These are phyloP conservation scores for Belgica antarctica DNA, from an alignment of 2,888 invertebrate species.

Conservation along the genomic window DNA sequence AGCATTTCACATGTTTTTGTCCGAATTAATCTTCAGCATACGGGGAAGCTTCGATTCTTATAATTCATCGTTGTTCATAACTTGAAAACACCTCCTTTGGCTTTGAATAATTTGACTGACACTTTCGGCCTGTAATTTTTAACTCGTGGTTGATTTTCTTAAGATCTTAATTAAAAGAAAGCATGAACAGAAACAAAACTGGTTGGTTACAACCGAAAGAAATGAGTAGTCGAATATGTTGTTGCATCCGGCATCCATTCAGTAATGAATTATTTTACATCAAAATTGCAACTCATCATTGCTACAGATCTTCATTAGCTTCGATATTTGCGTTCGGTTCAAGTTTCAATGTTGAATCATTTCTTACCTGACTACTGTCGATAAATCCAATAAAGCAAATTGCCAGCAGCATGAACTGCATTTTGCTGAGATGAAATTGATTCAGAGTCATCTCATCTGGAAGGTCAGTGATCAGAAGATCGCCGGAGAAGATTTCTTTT, in stretches of 20 bases:
- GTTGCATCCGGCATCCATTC: not conserved
- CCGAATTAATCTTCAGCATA: not conserved
- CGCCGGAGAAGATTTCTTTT: too few relatives aligned
- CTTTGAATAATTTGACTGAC: constrained; percentile 9
- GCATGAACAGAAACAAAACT: constrained; percentile 3
- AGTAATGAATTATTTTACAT: not conserved
- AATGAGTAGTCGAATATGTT: not conserved
- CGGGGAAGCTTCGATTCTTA: too few relatives aligned
- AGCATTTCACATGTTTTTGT: not conserved
- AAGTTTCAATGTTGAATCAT: not conserved
- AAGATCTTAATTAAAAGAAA: not conserved
- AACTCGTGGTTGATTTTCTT: constrained; percentile 4
- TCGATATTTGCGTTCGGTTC: not conserved
- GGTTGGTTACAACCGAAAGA: not conserved
- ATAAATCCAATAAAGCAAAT: constrained; percentile 25
- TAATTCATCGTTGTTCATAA: too few relatives aligned
- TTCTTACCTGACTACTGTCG: constrained; percentile 33
- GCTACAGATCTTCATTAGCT: not conserved
- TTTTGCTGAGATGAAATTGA: constrained; percentile 1
- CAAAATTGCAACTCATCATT: not conserved
- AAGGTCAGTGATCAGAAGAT: not conserved
- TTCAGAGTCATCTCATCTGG: constrained; percentile 33
- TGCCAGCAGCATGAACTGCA: constrained; percentile 28
- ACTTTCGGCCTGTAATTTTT: not conserved
- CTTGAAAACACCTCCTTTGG: too few relatives aligned